Evolutionary conservation across 2,797 vertebrate genomes (phyloP), one percentile per base, ranked within the genome.

Genomic region (Sarcophilus harrisii): DNA sequence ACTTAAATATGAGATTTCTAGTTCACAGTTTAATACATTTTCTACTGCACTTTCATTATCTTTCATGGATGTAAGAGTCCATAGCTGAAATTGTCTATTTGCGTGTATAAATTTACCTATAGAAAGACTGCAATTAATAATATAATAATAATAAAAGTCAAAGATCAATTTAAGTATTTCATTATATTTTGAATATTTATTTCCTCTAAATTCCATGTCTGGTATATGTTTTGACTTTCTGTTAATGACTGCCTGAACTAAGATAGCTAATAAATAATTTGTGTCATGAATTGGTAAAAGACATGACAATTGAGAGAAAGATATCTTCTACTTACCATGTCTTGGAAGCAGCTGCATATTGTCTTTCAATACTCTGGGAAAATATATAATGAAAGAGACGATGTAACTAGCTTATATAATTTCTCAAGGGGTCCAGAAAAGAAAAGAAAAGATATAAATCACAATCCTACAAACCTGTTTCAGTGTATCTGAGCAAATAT

Each of bases 401-500:
- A n/a, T 57, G 12, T 92, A 24, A 32, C 49, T 30, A 24, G 28
- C 28, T 95, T 91, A 28, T 66, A 62, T 90, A 24, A 57, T 94
- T 91, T 89, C 89, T 95, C 57, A 58, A 11, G 8, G 18, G 30
- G 91, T 4, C 12, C 21, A 81, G 87, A 91, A 90, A 89, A 60
- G 1, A 29, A 60, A 59, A 58, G 57, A 96, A 96, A 94, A 62
- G 38, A 14, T 62, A 52, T n/a, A 93, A 90, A 32, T 3, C 49
- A 54, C 38, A 95, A 59, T 10, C 38, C 45, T 93, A 52, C 52
- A 95, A 96, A 81, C 13, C 29, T 57, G 38, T 90, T 89, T 96
- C 11, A 28, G n/a, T 93, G 29, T 58, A 90, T 95, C 57, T 60
- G 24, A 96, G 57, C 92, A 97, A 95, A 95, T n/a, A 95, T 38